phyloP scores from a whole-genome alignment of 2,888 invertebrate species.

The Meiosimyza decipiens region DNA sequence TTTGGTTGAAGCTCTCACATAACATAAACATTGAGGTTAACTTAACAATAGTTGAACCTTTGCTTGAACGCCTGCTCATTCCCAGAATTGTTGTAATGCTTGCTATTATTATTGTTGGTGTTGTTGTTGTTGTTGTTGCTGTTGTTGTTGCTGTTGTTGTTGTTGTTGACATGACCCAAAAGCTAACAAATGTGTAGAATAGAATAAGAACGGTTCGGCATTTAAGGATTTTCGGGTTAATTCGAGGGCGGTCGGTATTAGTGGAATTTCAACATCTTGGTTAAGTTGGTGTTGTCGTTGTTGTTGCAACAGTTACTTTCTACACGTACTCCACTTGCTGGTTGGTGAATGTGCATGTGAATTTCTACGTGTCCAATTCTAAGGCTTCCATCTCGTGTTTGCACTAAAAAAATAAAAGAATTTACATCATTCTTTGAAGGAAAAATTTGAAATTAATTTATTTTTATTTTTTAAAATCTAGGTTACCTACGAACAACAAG shows the following conservation, averaged over 20 bases:
- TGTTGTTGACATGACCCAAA: constrained; percentile 26
- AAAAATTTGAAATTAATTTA: too few species aligned
- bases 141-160: constrained; percentile 27
- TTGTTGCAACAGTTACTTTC: background rate
- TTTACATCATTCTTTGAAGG: too few species aligned
- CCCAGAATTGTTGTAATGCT: constrained; percentile 11
- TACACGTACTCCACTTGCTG: background rate
- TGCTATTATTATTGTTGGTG: constrained; percentile 10
- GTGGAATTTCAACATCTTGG: constrained; percentile 13
- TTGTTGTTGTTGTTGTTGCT: constrained; percentile 24
- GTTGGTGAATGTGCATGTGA: background rate
- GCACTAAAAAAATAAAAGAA: too few species aligned
- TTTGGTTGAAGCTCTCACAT: background rate
- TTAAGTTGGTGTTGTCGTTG: constrained; percentile 1
- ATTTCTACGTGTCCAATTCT: too few species aligned
- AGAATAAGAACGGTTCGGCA: background rate
- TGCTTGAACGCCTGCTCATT: constrained; percentile 21
- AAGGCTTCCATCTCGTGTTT: too few species aligned
- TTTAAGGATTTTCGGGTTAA: constrained; percentile 29
- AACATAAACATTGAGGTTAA: constrained; percentile 43
- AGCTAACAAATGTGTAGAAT: constrained; percentile 4
- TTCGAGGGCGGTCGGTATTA: constrained; percentile 21
- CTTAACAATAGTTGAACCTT: constrained; percentile 45
- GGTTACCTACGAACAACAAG: too few species aligned
- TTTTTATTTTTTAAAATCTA: too few species aligned